phyloP scores from a whole-genome alignment of 2,797 vertebrate genomes.

The Cyprinodon diabolis region DNA sequence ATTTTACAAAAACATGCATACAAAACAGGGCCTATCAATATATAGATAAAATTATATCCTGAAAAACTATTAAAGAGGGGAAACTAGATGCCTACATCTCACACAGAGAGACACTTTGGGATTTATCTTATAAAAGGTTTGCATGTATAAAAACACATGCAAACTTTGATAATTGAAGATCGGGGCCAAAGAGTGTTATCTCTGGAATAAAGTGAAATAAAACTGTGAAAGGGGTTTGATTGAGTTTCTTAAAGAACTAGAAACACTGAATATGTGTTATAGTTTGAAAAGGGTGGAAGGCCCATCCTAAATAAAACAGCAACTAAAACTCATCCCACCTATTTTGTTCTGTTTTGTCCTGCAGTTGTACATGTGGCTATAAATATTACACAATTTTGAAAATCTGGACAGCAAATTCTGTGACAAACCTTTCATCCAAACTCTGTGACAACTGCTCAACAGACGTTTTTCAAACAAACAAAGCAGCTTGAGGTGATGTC shows the following conservation, averaged over 20 bases:
- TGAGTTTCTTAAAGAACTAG: conserved; percentile 7
- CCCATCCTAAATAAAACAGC: background rate
- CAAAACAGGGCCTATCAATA: too few species aligned
- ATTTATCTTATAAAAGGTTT: too few species aligned
- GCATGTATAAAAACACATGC: too few species aligned
- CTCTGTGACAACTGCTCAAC: conserved; percentile 5
- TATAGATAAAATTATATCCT: too few species aligned
- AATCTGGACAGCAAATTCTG: conserved; percentile 25
- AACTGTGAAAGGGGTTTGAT: conserved; percentile 42
- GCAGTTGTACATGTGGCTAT: conserved; percentile 18
- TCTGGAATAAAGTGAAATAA: conserved; percentile 63
- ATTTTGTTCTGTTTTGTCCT: conserved; percentile 22
- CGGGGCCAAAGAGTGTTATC: conserved; percentile 36
- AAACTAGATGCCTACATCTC: too few species aligned
- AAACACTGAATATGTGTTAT: conserved; percentile 14
- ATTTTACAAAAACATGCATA: too few species aligned
- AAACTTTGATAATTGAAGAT: too few species aligned
- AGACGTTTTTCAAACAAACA: conserved; percentile 25
- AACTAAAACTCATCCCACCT: conserved; percentile 16
- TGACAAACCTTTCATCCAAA: conserved; percentile 13
- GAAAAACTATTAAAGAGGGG: too few species aligned
- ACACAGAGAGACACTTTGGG: too few species aligned
- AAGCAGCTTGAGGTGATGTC: conserved; percentile 19
- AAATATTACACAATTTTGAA: conserved; percentile 31
- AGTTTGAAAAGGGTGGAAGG: conserved; percentile 10